phyloP scores from a whole-genome alignment of 2,888 invertebrate species.

The Agonopterix subpropinquella region DNA sequence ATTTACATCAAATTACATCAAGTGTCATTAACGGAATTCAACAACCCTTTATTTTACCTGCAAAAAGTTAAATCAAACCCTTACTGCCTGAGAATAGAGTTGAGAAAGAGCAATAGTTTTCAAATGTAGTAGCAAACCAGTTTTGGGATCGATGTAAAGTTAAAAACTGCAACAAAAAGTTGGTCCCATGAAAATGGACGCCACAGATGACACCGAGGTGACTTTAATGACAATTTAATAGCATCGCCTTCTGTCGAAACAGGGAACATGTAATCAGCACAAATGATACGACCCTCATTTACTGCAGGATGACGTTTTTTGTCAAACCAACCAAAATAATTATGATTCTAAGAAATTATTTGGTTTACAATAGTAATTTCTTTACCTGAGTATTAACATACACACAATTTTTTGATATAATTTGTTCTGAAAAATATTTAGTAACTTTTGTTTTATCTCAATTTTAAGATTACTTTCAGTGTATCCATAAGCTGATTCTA shows the following conservation, averaged over 20 bases:
- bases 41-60: constrained; percentile 30
- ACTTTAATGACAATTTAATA: constrained; percentile 75
- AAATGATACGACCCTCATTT: constrained; percentile 60
- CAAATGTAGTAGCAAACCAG: constrained; percentile 10
- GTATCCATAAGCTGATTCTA: constrained; percentile 20
- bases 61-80: constrained; percentile 19
- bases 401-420: not conserved
- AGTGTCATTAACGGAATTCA: constrained; percentile 62
- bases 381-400: not conserved
- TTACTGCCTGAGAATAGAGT: constrained; percentile 30
- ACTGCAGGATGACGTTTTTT: constrained; percentile 44
- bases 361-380: not conserved
- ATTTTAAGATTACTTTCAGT: not conserved
- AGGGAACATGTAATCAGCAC: constrained; percentile 63
- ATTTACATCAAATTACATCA: constrained; percentile 70
- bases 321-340: constrained; percentile 32
- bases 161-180: constrained; percentile 71
- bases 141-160: constrained; percentile 39
- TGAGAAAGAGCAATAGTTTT: constrained; percentile 26
- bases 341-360: constrained; percentile 44
- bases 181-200: constrained; percentile 59
- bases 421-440: too few species aligned
- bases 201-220: constrained; percentile 67
- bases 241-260: constrained; percentile 62
- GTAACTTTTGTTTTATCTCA: too few species aligned